Evolutionary conservation across 2,888 invertebrate genomes (phyloP).

Genomic region (Norana najaformis): DNA sequence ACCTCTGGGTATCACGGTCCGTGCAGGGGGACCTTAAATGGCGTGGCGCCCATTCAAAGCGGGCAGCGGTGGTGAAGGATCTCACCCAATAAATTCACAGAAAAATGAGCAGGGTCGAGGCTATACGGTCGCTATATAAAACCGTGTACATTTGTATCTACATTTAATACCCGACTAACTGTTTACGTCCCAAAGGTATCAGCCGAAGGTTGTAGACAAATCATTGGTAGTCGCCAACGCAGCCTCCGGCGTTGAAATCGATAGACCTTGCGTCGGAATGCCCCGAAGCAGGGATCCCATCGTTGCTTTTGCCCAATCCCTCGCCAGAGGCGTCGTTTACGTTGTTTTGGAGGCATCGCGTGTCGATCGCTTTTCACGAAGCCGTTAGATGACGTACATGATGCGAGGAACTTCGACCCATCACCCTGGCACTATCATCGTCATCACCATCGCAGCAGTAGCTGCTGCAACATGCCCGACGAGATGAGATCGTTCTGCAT

Average conservation of each 20-base stretch:
- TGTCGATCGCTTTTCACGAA: neutral
- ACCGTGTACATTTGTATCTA: too few species aligned
- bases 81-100: too few species aligned
- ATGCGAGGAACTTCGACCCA: neutral
- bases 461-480: neutral
- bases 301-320: neutral
- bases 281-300: neutral
- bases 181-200: neutral
- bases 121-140: too few species aligned
- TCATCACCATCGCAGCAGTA: neutral
- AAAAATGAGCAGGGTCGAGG: too few species aligned
- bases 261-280: constrained; percentile 5
- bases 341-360: neutral
- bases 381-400: neutral
- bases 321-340: neutral
- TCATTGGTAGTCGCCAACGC: neutral
- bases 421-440: neutral
- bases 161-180: neutral
- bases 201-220: neutral
- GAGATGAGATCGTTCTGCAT: neutral
- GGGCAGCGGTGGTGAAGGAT: too few species aligned
- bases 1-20: too few species aligned
- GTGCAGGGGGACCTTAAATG: too few species aligned
- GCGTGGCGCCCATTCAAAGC: too few species aligned
- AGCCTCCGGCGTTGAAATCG: neutral